Evolutionary conservation across 2,888 invertebrate genomes (phyloP).

Genomic region (Liodrosophila aerea): DNA sequence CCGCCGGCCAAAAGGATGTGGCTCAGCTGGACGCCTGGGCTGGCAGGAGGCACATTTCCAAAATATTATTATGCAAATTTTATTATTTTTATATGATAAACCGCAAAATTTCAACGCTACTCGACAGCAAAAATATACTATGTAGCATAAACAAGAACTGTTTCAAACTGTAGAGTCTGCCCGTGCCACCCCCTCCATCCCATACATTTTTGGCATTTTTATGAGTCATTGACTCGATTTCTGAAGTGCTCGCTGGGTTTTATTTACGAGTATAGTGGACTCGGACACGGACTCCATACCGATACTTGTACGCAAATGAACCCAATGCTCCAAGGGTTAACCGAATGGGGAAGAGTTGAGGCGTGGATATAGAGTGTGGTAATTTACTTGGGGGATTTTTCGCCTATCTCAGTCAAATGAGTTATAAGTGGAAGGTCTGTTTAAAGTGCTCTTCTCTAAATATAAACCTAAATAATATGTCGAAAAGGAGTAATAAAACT

Average conservation of each 20-base stretch:
- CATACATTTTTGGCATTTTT: constrained; percentile 75
- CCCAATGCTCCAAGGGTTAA: constrained; percentile 3
- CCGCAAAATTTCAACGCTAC: constrained; percentile 68
- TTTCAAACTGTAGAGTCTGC: not conserved
- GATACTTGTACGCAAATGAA: constrained; percentile 48
- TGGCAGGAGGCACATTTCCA: constrained; percentile 59
- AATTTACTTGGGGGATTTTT: no score
- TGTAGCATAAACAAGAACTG: no score
- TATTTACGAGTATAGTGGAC: constrained; percentile 44
- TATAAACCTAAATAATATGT: no score
- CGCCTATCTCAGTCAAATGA: no score
- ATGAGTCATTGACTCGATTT: constrained; percentile 78
- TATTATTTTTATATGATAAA: constrained; percentile 77
- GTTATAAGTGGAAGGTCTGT: no score
- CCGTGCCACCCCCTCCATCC: constrained; percentile 9
- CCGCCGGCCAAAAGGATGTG: constrained; percentile 38
- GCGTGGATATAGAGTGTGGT: no score
- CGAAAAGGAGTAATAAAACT: no score
- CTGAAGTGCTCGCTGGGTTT: constrained; percentile 55
- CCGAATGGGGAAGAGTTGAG: not conserved
- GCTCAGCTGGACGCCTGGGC: constrained; percentile 47
- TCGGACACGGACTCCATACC: constrained; percentile 4
- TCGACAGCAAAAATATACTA: constrained; percentile 42
- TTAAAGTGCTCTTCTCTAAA: no score
- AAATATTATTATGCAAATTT: constrained; percentile 79